Evolutionary conservation across 2,888 invertebrate species (phyloP).

Genomic region (Andrena bicolor): DNA sequence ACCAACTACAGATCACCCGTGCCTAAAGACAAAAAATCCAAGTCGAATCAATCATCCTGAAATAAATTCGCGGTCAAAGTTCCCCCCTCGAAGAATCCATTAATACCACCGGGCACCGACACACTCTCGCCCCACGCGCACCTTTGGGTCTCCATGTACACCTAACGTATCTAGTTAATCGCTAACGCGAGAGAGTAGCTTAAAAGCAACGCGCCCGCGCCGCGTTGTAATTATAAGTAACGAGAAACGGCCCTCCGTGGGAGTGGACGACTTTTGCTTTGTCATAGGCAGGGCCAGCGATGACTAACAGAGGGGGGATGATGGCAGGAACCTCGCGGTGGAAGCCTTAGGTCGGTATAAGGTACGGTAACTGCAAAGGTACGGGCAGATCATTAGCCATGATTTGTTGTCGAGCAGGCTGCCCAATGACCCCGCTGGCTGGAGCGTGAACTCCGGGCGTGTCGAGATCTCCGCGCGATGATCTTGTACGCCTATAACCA

Average conservation of each 20-base stretch:
- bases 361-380: constrained; percentile 79
- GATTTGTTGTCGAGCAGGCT: constrained; percentile 85
- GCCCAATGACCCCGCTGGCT: constrained; percentile 83
- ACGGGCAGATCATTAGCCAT: constrained; percentile 85
- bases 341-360: constrained; percentile 68
- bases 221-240: constrained; percentile 66
- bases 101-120: constrained; percentile 25
- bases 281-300: constrained; percentile 62
- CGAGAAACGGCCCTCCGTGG: constrained; percentile 57
- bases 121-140: not conserved
- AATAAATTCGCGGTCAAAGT: constrained; percentile 38
- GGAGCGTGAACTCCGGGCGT: constrained; percentile 80
- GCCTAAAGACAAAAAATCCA: constrained; percentile 23
- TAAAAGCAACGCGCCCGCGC: constrained; percentile 42
- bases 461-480: constrained; percentile 76
- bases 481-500: constrained; percentile 74
- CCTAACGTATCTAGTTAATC: constrained; percentile 48
- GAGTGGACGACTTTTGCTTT: constrained; percentile 70
- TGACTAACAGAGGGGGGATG: constrained; percentile 51
- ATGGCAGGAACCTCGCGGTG: constrained; percentile 57
- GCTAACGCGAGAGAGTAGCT: constrained; percentile 34
- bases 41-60: constrained; percentile 49
- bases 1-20: constrained; percentile 13
- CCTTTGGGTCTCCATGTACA: constrained; percentile 3
- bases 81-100: constrained; percentile 44